Conservation (phyloP, 2,797 vertebrate genomes). For the Hipposideros larvatus region DNA sequence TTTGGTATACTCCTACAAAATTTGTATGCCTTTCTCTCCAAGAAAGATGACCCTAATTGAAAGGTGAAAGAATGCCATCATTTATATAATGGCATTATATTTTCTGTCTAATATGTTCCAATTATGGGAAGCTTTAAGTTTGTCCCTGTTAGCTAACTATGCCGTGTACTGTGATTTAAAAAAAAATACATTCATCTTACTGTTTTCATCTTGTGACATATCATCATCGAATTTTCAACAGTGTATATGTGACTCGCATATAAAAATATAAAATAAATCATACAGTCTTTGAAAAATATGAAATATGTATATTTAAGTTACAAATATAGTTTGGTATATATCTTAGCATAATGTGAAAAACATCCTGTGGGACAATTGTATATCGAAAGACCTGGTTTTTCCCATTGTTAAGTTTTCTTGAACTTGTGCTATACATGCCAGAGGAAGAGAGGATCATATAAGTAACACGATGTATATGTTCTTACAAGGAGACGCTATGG, state of each 20-base stretch:
- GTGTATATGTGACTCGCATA: conserved; percentile 60
- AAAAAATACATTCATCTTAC: conserved; percentile 78
- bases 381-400: conserved; percentile 8
- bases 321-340: conserved; percentile 49
- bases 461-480: not conserved
- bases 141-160: conserved; percentile 68
- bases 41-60: conserved; percentile 61
- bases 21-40: conserved; percentile 52
- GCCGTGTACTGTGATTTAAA: conserved; percentile 69
- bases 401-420: not conserved
- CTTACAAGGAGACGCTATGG: not conserved
- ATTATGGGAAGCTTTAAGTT: conserved; percentile 68
- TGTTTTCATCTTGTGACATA: conserved; percentile 73
- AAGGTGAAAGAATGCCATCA: conserved; percentile 69
- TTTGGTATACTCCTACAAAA: conserved; percentile 21
- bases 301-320: conserved; percentile 63
- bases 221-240: conserved; percentile 69
- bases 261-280: conserved; percentile 76
- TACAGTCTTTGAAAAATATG: conserved; percentile 68
- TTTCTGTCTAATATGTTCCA: conserved; percentile 76
- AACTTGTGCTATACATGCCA: conserved; percentile 27
- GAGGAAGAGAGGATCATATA: conserved; percentile 44
- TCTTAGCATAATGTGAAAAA: conserved; percentile 56
- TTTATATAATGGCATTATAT: conserved; percentile 71
- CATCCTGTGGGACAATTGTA: not conserved